Conservation (phyloP, 2,797 vertebrate species). For the Catostomus latipinnis region DNA sequence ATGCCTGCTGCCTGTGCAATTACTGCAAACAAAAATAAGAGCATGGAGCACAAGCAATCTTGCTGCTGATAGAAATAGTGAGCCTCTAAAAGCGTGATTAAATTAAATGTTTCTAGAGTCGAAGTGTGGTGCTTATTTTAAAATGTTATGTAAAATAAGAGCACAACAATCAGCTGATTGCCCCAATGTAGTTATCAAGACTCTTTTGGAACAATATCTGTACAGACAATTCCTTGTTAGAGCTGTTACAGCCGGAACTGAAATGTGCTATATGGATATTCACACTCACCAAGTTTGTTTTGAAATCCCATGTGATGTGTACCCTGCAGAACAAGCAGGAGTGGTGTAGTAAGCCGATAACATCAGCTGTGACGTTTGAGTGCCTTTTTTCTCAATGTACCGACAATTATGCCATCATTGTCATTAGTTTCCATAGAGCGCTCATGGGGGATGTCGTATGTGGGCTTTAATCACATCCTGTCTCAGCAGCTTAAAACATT, state of each 20-base stretch:
- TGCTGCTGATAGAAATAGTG: constrained; percentile 4
- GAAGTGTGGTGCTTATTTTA: constrained; percentile 9
- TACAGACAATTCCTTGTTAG: constrained; percentile 20
- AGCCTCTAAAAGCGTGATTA: constrained; percentile 15
- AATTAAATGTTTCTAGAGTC: background rate
- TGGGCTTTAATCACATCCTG: constrained; percentile 23
- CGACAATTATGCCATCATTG: constrained; percentile 23
- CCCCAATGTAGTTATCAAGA: background rate
- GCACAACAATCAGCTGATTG: constrained; percentile 19
- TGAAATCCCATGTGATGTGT: background rate
- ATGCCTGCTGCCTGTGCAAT: constrained; percentile 12
- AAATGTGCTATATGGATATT: background rate
- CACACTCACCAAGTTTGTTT: background rate
- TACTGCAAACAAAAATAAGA: constrained; percentile 18
- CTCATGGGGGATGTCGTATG: constrained; percentile 9
- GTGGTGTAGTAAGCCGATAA: background rate
- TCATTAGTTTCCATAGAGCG: background rate
- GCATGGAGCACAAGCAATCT: constrained; percentile 10
- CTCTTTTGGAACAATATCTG: constrained; percentile 13
- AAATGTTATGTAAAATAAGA: background rate
- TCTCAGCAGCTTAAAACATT: background rate
- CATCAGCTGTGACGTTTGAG: background rate
- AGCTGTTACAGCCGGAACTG: constrained; percentile 5
- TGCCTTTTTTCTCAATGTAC: constrained; percentile 12
- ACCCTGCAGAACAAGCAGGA: background rate